Base-by-base conservation (phyloP, 2,113 vertebrate species). In the Typhlomys cinereus region DNA sequence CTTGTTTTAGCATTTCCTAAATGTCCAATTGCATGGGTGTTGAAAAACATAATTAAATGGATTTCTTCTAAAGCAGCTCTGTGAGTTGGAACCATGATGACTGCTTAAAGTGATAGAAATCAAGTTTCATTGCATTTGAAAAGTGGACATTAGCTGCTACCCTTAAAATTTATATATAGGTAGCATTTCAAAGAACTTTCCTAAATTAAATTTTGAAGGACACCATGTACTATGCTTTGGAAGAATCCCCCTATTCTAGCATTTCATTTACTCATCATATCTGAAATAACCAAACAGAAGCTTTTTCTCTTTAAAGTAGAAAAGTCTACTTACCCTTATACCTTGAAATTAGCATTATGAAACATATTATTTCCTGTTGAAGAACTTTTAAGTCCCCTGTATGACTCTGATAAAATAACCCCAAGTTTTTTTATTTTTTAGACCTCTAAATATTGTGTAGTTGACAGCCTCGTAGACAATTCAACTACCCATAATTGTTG, bases 131-230 rank as follows among this genome's bases (percentile, higher is more conserved):
- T 76, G 27, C 15, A 81, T 54, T 74, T 71, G 13, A 48, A 25
- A 39, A 76, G 20, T n/a, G 10, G 31, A 57, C 87, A 50, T 64
- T 81, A 31, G 15, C 36, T 85, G 29, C 20, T 78, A 67, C 85
- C 73, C 20, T 67, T 69, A 61, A 62, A 82, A 80, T 1, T 36
- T 52, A 61, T 74, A 79, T 57, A 78, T 25, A 61, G 15, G 7
- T 5, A 23, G 7, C 39, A 79, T 62, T 64, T 59, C n/a, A 89
- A 87, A 91, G 62, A 78, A 94, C 8, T 48, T 84, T 5, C 64
- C 3, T 85, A 61, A 93, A 27, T 20, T 91, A 64, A 74, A 87
- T 74, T 86, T 95, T 75, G 29, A 86, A 95, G 15, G 12, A 15
- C 9, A 86, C 7, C 11, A 46, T 31, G 10, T 46, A 39, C 31